Conservation (phyloP, 2,113 vertebrate genomes). For the Dicerorhinus sumatrensis region DNA sequence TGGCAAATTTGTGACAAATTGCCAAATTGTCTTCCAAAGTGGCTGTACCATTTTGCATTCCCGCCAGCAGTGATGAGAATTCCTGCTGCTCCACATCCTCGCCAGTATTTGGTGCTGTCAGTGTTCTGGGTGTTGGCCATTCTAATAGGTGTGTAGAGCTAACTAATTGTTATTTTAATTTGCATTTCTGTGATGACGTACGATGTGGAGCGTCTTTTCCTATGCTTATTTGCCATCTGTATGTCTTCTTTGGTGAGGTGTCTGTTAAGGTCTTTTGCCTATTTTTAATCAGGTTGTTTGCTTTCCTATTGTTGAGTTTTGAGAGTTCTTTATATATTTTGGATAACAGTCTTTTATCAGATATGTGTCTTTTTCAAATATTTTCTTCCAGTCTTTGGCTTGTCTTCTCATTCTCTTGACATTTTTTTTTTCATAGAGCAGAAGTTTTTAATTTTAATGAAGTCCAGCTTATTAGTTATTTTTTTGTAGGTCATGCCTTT, state of each 20-base stretch:
- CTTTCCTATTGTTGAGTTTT: background rate
- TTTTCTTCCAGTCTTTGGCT: background rate
- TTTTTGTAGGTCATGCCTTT: background rate
- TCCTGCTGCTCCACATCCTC: no score
- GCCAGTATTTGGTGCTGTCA: background rate
- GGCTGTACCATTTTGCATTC: background rate
- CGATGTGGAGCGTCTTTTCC: background rate
- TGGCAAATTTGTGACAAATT: background rate
- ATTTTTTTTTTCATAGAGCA: background rate
- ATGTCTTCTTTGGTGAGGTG: background rate
- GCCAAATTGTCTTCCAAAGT: background rate
- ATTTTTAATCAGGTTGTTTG: background rate
- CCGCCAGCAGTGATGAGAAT: background rate
- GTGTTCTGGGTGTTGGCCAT: background rate
- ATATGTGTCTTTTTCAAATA: background rate
- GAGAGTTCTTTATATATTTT: background rate
- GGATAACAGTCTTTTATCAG: background rate
- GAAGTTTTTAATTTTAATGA: conserved; percentile 3
- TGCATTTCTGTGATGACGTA: background rate
- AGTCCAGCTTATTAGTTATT: background rate
- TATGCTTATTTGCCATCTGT: background rate
- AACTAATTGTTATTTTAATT: background rate
- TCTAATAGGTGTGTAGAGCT: background rate
- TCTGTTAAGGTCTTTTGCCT: background rate
- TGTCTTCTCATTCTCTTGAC: background rate